Conservation (phyloP, 2,888 invertebrate genomes). For the Drepanosiphum platanoidis region DNA sequence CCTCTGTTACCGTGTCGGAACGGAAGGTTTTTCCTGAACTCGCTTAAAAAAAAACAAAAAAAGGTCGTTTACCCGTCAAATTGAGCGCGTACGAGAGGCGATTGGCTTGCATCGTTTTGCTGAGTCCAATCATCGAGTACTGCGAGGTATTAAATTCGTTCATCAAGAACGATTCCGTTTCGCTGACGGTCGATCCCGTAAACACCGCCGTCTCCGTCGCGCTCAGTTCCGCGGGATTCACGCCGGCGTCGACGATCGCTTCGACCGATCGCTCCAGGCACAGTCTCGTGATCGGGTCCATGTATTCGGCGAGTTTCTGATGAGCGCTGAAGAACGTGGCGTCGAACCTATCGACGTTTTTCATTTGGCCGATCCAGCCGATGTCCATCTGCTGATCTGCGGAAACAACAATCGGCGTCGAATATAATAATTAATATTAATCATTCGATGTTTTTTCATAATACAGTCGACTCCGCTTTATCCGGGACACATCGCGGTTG, state of each 20-base stretch:
- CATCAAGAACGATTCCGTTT: slow-evolving; percentile 67
- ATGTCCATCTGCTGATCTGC: slow-evolving; percentile 64
- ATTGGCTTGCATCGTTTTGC: slow-evolving; percentile 73
- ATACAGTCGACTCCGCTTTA: slow-evolving; percentile 45
- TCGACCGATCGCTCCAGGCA: slow-evolving; percentile 68
- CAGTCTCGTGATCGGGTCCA: slow-evolving; percentile 69
- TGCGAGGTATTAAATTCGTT: slow-evolving; percentile 66
- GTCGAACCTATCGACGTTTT: slow-evolving; percentile 67
- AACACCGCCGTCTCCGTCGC: slow-evolving; percentile 69
- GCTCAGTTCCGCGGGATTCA: slow-evolving; percentile 66
- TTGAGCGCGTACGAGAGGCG: slow-evolving; percentile 73
- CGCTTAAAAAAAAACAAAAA: too few relatives aligned
- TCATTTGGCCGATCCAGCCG: slow-evolving; percentile 67
- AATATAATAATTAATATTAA: not conserved
- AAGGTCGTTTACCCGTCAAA: slow-evolving; percentile 68
- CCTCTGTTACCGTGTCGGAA: too few relatives aligned
- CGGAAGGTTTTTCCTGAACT: too few relatives aligned
- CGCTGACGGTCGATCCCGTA: slow-evolving; percentile 68
- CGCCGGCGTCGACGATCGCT: slow-evolving; percentile 69
- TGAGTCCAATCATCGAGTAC: slow-evolving; percentile 76
- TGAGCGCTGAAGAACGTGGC: slow-evolving; percentile 69
- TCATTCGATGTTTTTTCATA: not conserved
- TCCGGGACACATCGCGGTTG: slow-evolving; percentile 60
- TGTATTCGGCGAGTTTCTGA: slow-evolving; percentile 68
- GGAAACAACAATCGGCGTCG: not conserved